Base-by-base conservation (phyloP, 2,888 invertebrate species). In the Pollenia amentaria region DNA sequence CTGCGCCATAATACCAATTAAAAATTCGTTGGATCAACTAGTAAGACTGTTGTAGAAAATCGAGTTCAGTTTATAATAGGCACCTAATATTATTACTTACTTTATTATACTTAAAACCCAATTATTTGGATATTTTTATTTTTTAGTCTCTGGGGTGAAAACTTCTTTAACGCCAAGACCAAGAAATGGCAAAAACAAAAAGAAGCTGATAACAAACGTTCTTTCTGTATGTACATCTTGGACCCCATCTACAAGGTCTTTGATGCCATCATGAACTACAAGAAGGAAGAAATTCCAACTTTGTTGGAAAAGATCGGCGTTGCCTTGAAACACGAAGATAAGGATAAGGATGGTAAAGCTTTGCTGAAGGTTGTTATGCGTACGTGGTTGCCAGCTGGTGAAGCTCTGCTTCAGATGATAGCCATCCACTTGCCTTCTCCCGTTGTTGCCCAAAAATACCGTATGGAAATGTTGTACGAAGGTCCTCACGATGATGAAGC, bases 341-440 rank as follows among this genome's bases (percentile, higher is more conserved):
- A 97, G 92, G 99, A 99, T 88, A 97, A 98, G 94, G 98, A 98
- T 89, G 99, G 99, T 90, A 99, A 99, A 93, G 97, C 96, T 86
- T 95, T 99, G 88, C 95, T 99, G 90, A 99, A 99, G 95, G 96
- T 97, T 89, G 97, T 99, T 88, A 99, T 99, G 99, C 96, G 99
- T 91, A 97, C 97, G 87, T 99, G 99, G 99, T 95, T 99, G 94
- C 99, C 99, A 79, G 99, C 99, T 93, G 99, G 99, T 90, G 99
- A 99, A 94, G 98, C 99, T 91, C 95, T 99, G 91, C 97, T 99
- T 94, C 99, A 99, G 95, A 99, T 99, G 99, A 99, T 99, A 94
- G 98, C 99, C 94, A 99, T 99, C 93, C 99, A 99, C 93, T 95
- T 99, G 93, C 99, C 99, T 85, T 99, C 99, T 42, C 99, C 99